A percentile compares a stretch with the other conserved stretches of the same genome.
Conservation (phyloP, 2,113 vertebrate species). For the Ginglymostoma cirratum region DNA sequence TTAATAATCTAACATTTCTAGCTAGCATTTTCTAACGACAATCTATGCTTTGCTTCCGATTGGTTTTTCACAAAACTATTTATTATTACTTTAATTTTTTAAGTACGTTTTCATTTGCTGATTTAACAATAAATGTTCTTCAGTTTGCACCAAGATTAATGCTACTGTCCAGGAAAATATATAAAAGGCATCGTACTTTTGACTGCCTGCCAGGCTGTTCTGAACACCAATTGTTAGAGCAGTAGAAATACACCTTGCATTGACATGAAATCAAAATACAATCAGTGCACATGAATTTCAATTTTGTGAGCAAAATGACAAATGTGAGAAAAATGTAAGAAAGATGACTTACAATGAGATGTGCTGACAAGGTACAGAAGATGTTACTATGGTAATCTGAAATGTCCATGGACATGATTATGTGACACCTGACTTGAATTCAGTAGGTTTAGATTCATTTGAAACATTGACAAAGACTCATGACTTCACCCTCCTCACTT, state of each 20-base stretch:
- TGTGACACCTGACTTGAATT: slow-evolving; percentile 2
- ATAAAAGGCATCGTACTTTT: neutral
- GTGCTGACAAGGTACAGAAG: neutral
- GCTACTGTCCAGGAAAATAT: neutral
- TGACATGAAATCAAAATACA: neutral
- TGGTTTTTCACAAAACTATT: too few relatives aligned
- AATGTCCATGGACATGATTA: neutral
- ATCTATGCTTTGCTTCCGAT: too few relatives aligned
- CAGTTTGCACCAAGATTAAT: neutral
- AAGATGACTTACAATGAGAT: neutral
- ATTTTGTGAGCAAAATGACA: slow-evolving; percentile 8
- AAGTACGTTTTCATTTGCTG: neutral
- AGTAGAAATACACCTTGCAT: neutral
- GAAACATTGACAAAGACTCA: slow-evolving; percentile 1
- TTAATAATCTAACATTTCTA: too few relatives aligned
- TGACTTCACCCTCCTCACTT: neutral
- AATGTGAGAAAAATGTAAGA: neutral
- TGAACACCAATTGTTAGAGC: neutral
- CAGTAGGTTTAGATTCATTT: neutral
- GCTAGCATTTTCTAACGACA: too few relatives aligned
- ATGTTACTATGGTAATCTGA: slow-evolving; percentile 26
- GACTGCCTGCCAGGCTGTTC: neutral
- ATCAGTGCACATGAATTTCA: neutral
- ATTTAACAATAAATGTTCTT: neutral
- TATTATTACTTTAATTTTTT: neutral